These are phyloP conservation scores for Limenitis camilla DNA, from an alignment of 2,888 invertebrate genomes.

Conservation along the genomic window DNA sequence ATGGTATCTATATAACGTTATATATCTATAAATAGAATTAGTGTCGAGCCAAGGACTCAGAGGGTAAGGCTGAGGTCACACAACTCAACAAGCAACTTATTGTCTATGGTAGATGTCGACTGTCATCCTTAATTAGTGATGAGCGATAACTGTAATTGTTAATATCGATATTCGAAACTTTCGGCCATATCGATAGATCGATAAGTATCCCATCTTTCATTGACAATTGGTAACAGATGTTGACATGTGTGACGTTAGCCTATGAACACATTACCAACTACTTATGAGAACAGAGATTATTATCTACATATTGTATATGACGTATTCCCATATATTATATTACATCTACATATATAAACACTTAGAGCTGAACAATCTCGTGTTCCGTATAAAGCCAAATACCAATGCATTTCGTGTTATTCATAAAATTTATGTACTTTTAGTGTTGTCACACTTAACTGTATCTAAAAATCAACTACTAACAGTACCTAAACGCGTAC, in stretches of 20 bases:
- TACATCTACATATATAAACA: conserved; percentile 51
- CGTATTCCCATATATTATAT: conserved; percentile 37
- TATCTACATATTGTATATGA: conserved; percentile 43
- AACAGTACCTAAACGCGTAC: conserved; percentile 5
- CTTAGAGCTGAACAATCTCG: conserved; percentile 69
- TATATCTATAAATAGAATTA: conserved; percentile 21
- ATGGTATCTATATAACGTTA: conserved; percentile 37
- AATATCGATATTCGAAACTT: too few species aligned
- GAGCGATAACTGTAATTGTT: too few species aligned
- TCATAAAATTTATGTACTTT: conserved; percentile 54
- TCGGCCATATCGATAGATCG: too few species aligned
- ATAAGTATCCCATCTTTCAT: too few species aligned
- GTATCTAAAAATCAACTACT: conserved; percentile 31
- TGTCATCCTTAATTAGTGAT: too few species aligned
- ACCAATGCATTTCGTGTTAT: conserved; percentile 74
- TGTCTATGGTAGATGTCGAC: conserved; percentile 11
- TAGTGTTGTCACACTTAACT: conserved; percentile 29
- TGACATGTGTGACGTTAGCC: too few species aligned
- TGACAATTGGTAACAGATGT: too few species aligned
- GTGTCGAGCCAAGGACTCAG: conserved; percentile 46
- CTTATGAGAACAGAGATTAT: conserved; percentile 45
- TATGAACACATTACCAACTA: conserved; percentile 51
- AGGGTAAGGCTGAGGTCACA: conserved; percentile 22
- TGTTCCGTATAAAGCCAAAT: conserved; percentile 74
- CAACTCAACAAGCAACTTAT: too few species aligned